These are phyloP conservation scores for Polydrusus cervinus DNA, from an alignment of 2,888 invertebrate genomes.

Conservation along the genomic window DNA sequence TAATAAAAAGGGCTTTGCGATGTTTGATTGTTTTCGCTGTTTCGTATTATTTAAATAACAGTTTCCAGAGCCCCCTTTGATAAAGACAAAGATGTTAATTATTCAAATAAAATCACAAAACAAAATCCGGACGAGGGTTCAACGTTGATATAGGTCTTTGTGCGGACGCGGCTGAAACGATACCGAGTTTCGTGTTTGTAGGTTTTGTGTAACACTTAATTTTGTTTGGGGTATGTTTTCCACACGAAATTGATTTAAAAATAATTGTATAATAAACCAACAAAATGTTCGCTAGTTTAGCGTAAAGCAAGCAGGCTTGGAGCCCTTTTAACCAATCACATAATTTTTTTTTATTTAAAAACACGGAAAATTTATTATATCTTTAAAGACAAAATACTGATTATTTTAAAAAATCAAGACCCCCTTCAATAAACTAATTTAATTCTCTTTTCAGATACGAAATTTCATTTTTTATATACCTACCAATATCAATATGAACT, in stretches of 20 bases:
- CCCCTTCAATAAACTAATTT: too few species aligned
- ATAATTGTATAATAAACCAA: too few species aligned
- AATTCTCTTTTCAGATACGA: too few species aligned
- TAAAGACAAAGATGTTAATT: constrained; percentile 19
- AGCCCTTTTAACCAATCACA: too few species aligned
- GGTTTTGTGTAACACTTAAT: not conserved
- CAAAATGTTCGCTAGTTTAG: too few species aligned
- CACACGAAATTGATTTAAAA: not conserved
- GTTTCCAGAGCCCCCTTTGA: constrained; percentile 15
- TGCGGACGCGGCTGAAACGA: not conserved
- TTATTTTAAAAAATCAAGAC: too few species aligned
- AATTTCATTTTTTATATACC: too few species aligned
- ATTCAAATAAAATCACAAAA: constrained; percentile 20
- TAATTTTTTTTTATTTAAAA: too few species aligned
- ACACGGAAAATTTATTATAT: too few species aligned
- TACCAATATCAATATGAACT: too few species aligned
- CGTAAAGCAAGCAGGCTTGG: too few species aligned
- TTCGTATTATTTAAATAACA: constrained; percentile 10
- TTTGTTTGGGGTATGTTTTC: not conserved
- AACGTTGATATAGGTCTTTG: constrained; percentile 28
- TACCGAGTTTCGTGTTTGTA: not conserved
- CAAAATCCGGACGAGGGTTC: constrained; percentile 15
- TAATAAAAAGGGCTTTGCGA: not conserved
- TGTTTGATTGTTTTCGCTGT: not conserved
- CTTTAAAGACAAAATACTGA: too few species aligned